Conservation (phyloP, 2,113 vertebrate species). For the Macroglossus sobrinus region DNA sequence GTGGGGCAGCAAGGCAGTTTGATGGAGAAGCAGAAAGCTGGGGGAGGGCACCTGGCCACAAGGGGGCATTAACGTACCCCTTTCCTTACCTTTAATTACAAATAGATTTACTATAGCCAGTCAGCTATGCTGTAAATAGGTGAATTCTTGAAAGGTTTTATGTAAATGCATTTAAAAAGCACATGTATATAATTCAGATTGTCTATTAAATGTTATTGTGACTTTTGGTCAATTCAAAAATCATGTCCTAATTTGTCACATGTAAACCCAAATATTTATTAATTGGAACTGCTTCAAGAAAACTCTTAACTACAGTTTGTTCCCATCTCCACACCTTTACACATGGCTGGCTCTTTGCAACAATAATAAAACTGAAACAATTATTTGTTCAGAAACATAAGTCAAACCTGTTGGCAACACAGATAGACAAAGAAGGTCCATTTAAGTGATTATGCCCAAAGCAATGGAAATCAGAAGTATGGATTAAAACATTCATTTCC, state of each 20-base stretch:
- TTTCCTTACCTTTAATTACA: background rate
- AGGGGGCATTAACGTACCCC: conserved; percentile 2
- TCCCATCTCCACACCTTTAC: background rate
- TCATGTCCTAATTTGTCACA: background rate
- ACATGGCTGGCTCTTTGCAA: background rate
- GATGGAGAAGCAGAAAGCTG: background rate
- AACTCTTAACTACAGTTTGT: background rate
- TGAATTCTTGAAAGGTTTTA: conserved; percentile 2
- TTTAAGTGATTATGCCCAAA: background rate
- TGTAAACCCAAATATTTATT: background rate
- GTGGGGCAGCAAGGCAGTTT: background rate
- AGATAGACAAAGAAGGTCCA: background rate
- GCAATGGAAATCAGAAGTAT: background rate
- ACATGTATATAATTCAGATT: background rate
- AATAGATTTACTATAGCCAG: background rate
- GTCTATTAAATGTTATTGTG: background rate
- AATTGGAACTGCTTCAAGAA: background rate
- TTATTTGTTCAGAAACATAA: conserved; percentile 40
- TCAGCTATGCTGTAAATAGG: background rate
- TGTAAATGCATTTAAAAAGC: background rate
- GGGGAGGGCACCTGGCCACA: conserved; percentile 21
- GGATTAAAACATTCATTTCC: background rate
- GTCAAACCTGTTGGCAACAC: background rate
- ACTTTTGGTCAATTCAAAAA: conserved; percentile 22
- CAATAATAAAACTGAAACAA: background rate